Percentiles rank a stretch among this genome's conserved stretches.
Evolutionary conservation across 1,140 invertebrate species (phyloP).

Genomic region (Tetramorium alpestre): DNA sequence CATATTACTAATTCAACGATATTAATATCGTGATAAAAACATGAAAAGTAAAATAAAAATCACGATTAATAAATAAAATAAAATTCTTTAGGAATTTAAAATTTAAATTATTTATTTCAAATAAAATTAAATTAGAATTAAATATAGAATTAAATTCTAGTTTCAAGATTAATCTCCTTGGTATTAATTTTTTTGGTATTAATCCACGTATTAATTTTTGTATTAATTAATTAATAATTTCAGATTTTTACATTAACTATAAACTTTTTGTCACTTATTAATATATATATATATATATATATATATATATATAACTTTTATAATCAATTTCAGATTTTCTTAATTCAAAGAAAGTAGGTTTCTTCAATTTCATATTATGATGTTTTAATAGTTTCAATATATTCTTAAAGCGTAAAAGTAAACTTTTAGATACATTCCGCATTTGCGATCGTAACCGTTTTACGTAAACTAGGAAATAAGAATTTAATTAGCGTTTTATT

Average conservation of each 20-base stretch:
- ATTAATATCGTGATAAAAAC: not conserved
- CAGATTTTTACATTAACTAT: not conserved
- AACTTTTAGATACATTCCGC: not conserved
- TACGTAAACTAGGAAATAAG: not conserved
- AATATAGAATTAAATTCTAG: not conserved
- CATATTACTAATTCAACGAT: not conserved
- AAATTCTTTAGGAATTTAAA: not conserved
- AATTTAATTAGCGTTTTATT: slow-evolving; percentile 14
- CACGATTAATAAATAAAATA: not conserved
- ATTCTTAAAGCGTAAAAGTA: not conserved
- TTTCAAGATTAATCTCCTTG: not conserved
- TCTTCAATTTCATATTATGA: not conserved
- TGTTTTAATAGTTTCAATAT: not conserved
- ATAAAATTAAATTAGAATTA: not conserved
- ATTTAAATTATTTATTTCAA: not conserved
- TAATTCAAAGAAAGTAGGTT: not conserved
- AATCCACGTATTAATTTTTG: no score
- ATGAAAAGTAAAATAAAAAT: not conserved
- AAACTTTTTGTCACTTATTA: not conserved
- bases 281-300: not conserved
- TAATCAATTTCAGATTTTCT: not conserved
- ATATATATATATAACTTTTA: not conserved
- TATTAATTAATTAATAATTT: not conserved
- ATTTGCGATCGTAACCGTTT: not conserved
- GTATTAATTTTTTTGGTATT: no score